Evolutionary conservation across 2,888 invertebrate genomes (phyloP).

Genomic region (Acanthopleura granulata): DNA sequence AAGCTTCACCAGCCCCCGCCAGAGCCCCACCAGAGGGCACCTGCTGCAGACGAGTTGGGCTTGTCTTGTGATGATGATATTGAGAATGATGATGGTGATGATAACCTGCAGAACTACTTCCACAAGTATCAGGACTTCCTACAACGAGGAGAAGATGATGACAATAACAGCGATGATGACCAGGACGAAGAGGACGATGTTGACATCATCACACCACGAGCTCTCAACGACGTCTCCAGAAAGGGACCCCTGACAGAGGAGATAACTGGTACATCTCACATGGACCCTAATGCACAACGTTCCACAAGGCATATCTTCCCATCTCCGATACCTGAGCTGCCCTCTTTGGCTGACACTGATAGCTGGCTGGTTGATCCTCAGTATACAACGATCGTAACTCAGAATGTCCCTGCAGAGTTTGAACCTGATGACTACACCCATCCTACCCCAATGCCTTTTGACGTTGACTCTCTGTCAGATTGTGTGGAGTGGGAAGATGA

Average conservation of each 20-base stretch:
- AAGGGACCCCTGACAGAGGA: neutral
- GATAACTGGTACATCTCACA: neutral
- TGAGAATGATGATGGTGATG: neutral
- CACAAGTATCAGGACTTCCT: neutral
- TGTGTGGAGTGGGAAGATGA: too few species aligned
- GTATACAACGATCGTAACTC: too few species aligned
- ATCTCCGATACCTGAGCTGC: neutral
- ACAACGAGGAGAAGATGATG: neutral
- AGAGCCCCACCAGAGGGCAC: too few species aligned
- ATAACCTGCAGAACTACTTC: neutral
- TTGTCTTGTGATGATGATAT: neutral
- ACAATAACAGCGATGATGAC: neutral
- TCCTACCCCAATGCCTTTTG: too few species aligned
- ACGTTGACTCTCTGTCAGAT: too few species aligned
- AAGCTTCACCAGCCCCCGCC: neutral
- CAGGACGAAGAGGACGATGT: neutral
- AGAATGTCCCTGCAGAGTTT: too few species aligned
- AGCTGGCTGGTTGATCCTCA: neutral
- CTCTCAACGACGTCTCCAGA: neutral
- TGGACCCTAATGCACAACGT: neutral
- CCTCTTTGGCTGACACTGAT: neutral
- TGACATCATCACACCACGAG: neutral
- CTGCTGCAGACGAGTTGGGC: neutral
- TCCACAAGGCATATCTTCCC: neutral
- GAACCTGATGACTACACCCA: too few species aligned